Base-by-base conservation (phyloP, 2,888 invertebrate species). In the Crepidodera aurea region DNA sequence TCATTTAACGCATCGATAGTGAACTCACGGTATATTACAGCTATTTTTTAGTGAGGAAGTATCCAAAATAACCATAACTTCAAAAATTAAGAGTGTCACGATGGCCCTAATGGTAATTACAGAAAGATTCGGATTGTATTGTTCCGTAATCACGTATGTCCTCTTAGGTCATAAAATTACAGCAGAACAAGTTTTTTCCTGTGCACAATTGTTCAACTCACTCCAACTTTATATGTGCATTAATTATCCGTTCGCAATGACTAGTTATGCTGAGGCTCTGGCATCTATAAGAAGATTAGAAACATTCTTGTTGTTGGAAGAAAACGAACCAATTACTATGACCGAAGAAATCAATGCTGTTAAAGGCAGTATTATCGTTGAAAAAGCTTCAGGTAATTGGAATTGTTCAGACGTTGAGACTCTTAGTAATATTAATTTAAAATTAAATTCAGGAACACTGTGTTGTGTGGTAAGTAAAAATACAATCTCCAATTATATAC, bases 91-190 rank as follows among this genome's bases (percentile, higher is more conserved):
- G 73, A 88, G 87, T 0, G 86, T 89, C 70, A 87, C 87, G 2
- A 81, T 86, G 12, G 87, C 89, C 0, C 75, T 86, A 65, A 79
- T 86, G 75, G 90, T 94, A 44, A 93, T 93, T 77, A 92, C 94
- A 0, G 91, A 93, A 74, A 88, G 95, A 66, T 85, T 93, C 40
- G 90, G 94, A 1, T 83, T 94, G 8, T 93, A 90, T 76, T 86
- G 92, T 61, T 93, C 93, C 1, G 84, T 96, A 51, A 83, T 92
- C 34, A 85, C 90, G 0, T 93, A 89, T 75, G 89, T 91, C 7
- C 82, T 93, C 1, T 81, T 88, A 68, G 91, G 90, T 5, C 75
- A 83, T 57, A 67, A 62, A 15, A 73, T 84, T 62, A 81, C 82
- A 1, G 83, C 88, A 0, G 88, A 88, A 55, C 85, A 88, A 73